Conservation (phyloP, 23 tunicate genomes). For the Corella eumyota region DNA sequence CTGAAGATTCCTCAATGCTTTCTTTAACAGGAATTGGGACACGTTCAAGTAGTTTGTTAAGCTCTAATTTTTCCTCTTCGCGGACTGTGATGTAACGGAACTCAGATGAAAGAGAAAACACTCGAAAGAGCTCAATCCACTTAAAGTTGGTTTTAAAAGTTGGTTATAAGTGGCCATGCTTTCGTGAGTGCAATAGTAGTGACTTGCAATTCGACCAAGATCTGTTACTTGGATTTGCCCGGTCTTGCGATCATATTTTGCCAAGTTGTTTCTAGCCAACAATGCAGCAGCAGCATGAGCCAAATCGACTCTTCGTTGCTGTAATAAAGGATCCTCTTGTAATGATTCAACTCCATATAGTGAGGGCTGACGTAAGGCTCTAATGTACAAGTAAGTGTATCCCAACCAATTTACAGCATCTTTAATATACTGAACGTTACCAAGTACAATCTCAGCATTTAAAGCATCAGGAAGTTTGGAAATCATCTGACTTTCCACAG, state of each 20-base stretch:
- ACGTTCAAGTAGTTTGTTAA: constrained; percentile 84
- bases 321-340: constrained; percentile 59
- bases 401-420: constrained; percentile 97
- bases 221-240: constrained; percentile 94
- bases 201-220: constrained; percentile 96
- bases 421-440: constrained; percentile 70
- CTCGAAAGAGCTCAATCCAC: constrained; percentile 97
- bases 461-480: constrained; percentile 79
- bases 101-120: constrained; percentile 95
- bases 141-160: constrained; percentile 85
- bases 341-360: constrained; percentile 54
- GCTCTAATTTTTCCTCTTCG: constrained; percentile 95
- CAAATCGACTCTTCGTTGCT: constrained; percentile 82
- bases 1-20: constrained; percentile 93
- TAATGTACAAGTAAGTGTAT: constrained; percentile 81
- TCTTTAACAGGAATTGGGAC: constrained; percentile 97
- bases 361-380: constrained; percentile 70
- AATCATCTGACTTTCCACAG: constrained; percentile 97
- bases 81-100: constrained; percentile 87
- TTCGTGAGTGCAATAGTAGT: constrained; percentile 90
- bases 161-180: constrained; percentile 98
- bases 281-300: constrained; percentile 84
- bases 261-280: constrained; percentile 74
- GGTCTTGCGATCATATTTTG: constrained; percentile 82
- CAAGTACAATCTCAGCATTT: constrained; percentile 91